Evolutionary conservation across 2,797 vertebrate genomes (phyloP).

Genomic region (Pelobates cultripes): DNA sequence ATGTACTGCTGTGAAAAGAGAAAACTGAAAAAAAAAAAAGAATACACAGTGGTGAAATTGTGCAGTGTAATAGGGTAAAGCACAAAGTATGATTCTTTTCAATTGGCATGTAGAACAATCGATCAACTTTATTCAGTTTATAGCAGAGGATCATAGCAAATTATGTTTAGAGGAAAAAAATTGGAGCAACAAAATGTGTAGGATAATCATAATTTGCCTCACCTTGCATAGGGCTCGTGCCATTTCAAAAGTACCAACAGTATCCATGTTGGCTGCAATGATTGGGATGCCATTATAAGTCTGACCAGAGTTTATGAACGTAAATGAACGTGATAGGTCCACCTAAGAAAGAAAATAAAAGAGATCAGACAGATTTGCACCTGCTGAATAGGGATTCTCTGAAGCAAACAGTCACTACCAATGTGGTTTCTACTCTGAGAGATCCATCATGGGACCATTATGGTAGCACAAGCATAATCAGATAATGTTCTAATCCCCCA

Average conservation of each 20-base stretch:
- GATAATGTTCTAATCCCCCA: too few relatives aligned
- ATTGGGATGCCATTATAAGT: conserved; percentile 86
- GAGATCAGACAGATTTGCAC: not conserved
- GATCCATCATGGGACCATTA: too few relatives aligned
- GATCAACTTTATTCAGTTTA: too few relatives aligned
- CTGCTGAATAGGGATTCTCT: not conserved
- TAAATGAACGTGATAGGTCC: conserved; percentile 83
- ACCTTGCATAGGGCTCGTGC: conserved; percentile 82
- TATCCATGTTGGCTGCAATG: conserved; percentile 92
- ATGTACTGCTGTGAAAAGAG: conserved; percentile 87
- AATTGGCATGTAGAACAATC: too few relatives aligned
- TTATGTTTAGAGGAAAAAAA: not conserved
- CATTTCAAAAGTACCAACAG: conserved; percentile 92
- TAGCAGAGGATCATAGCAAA: too few relatives aligned
- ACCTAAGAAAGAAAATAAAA: conserved; percentile 71
- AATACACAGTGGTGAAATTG: too few relatives aligned
- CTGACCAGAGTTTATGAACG: conserved; percentile 88
- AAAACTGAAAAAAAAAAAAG: conserved; percentile 71
- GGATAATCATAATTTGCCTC: conserved; percentile 12
- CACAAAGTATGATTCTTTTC: too few relatives aligned
- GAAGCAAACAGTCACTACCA: too few relatives aligned
- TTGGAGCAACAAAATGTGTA: not conserved
- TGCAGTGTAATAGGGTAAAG: too few relatives aligned
- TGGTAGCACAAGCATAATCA: too few relatives aligned
- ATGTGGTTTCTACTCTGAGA: too few relatives aligned